Evolutionary conservation across 2,113 vertebrate species (phyloP).

Genomic region (Scomber colias): DNA sequence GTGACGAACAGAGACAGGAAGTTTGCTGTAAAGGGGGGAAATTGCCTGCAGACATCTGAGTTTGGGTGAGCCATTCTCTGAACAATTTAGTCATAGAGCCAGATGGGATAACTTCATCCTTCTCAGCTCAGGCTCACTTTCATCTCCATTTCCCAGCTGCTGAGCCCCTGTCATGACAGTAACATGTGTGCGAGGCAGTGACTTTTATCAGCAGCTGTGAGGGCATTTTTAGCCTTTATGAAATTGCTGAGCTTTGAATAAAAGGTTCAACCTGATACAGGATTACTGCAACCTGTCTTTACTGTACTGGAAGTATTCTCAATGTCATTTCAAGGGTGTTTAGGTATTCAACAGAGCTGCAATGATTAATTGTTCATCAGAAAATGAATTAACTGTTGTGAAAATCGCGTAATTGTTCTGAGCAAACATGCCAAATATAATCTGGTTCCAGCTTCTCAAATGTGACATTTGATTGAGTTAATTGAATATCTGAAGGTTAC

Average conservation of each 20-base stretch:
- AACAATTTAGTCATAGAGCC: not conserved
- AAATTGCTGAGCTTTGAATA: conserved; percentile 17
- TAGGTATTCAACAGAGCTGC: not conserved
- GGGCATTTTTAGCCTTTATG: not conserved
- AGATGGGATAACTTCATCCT: conserved; percentile 17
- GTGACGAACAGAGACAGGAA: not conserved
- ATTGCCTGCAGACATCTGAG: conserved; percentile 16
- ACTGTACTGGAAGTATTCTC: not conserved
- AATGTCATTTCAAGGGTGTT: not conserved
- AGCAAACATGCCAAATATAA: too few species aligned
- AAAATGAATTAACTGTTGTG: too few species aligned
- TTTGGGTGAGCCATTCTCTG: not conserved
- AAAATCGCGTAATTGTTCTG: too few species aligned
- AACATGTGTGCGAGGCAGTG: conserved; percentile 8
- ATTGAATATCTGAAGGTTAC: too few species aligned
- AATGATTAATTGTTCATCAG: too few species aligned
- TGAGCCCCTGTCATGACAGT: conserved; percentile 1
- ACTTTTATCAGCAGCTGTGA: not conserved
- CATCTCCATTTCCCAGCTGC: conserved; percentile 32
- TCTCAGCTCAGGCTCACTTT: conserved; percentile 11
- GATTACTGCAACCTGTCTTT: not conserved
- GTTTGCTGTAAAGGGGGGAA: not conserved
- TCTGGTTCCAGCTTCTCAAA: too few species aligned
- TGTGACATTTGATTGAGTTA: too few species aligned
- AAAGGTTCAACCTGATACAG: not conserved